Base-by-base conservation (phyloP, 2,113 vertebrate genomes). In the Atherinomorus stipes region DNA sequence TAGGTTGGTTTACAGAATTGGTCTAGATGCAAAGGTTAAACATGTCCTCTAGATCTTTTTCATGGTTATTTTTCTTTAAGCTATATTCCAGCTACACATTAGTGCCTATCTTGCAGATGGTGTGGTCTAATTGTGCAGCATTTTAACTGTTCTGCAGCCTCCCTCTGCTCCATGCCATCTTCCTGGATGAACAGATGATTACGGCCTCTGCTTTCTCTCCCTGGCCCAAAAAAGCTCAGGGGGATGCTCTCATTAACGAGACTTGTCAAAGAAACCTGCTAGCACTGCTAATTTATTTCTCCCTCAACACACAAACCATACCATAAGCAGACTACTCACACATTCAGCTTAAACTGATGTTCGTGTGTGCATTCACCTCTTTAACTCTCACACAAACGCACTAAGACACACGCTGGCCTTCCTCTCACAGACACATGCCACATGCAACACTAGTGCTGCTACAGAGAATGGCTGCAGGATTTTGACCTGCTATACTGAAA, bases 231-330 rank as follows among this genome's bases (percentile, higher is more conserved):
- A 34, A 89, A 77, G 72, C 90, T 90, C 80, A 59, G 65, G 88
- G 95, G 90, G 92, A 91, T 92, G 94, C 93, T 93, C 94, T 94
- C 95, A 95, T 95, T 95, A 96, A 95, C 93, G 86, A 86, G 90
- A 94, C 93, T 91, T 90, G 95, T 94, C 91, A 94, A 93, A 93
- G 92, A 91, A 95, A 95, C 94, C 95, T 95, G 95, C 93, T 91
- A 92, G 79, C 89, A 64, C 88, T 87, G 88, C 92, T 90, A 91
- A 93, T 93, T 95, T 94, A 93, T 93, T 92, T 92, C 91, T 90
- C 93, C 92, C 87, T 80, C 38, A 69, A 58, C 79, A 81, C 71
- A 81, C 31, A 57, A 72, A 75, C 65, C 23, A 49, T 76, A 68
- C 31, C 61, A 74, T 52, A 64, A 61, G 31, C 64, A 64, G 76